Base-by-base conservation (phyloP, 2,888 invertebrate genomes). In the Biston betularia region DNA sequence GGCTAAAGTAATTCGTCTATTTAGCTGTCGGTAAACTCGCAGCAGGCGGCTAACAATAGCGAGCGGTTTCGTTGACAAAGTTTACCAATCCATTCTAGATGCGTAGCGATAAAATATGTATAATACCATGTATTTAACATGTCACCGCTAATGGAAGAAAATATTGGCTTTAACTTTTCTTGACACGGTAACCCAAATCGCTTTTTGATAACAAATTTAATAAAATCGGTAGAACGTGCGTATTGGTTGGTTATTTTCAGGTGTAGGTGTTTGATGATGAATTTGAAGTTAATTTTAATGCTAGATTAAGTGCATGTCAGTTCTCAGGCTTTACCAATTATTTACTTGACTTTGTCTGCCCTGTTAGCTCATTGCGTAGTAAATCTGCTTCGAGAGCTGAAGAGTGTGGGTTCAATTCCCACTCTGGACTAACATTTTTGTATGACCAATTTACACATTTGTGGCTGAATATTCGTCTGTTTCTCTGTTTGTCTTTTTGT, bases 91-190 rank as follows among this genome's bases (percentile, higher is more conserved):
- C 76, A 76, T 79, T 79, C 77, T 79, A 79, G 75, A 77, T 79
- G 74, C 73, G 75, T 75, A 70, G 68, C 74, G 70, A 75, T 73
- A 72, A 71, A 68, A 68, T 71, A 75, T 65, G 68, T 64, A 57
- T 77, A 79, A 58, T 72, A 78, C 65, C 70, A 75, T 78, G 75
- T 84, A 82, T 84, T 83, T 87, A 83, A 83, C 84, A 80, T 86
- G 85, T 84, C 82, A 81, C 79, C 78, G 78, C 79, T 88, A 88
- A 86, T 87, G 86, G 85, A 85, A 82, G 79, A 84, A 84, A 83
- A 79, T 78, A 79, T 82, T 80, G 76, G 75, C 77, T 80, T 75
- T 75, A 72, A 73, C 74, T 81, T 66, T 73, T 70, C 71, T 70
- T 79, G 79, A 83, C 82, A 82, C 77, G 77, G 76, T 85, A 86